Evolutionary conservation across 2,888 invertebrate genomes (phyloP).

Genomic region (Dilophus febrilis): DNA sequence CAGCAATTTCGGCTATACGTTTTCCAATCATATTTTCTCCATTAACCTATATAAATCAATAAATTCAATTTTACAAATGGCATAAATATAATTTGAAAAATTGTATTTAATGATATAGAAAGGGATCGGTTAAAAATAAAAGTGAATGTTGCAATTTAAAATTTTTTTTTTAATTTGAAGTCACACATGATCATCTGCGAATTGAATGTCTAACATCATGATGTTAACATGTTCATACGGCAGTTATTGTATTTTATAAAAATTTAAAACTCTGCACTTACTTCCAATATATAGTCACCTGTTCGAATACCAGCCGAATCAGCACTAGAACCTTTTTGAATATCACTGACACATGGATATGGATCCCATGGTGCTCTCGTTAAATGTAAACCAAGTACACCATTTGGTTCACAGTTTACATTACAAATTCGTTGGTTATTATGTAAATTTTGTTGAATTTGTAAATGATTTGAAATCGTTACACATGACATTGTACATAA

Average conservation of each 20-base stretch:
- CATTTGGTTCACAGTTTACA: conserved; percentile 25
- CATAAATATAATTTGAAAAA: too few species aligned
- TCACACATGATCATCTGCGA: too few species aligned
- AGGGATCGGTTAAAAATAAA: too few species aligned
- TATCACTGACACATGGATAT: conserved; percentile 58
- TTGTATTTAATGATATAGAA: not conserved
- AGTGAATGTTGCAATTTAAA: too few species aligned
- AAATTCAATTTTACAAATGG: too few species aligned
- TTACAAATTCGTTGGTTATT: not conserved
- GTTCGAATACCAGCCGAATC: conserved; percentile 43
- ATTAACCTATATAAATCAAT: conserved; percentile 4
- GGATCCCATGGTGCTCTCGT: conserved; percentile 66
- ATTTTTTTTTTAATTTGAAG: not conserved
- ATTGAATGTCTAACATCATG: too few species aligned
- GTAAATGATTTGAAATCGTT: too few species aligned
- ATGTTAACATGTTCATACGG: too few species aligned
- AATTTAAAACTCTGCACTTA: too few species aligned
- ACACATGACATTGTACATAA: too few species aligned
- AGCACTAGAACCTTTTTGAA: conserved; percentile 43
- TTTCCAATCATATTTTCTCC: conserved; percentile 23
- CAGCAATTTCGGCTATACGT: conserved; percentile 25
- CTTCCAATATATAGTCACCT: conserved; percentile 53
- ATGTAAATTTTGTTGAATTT: too few species aligned
- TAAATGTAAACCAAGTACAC: conserved; percentile 51
- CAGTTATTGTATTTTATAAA: too few species aligned